Percentiles rank a stretch among this genome's conserved stretches.
Conservation (phyloP, 2,888 invertebrate genomes). For the Aromia moschata region DNA sequence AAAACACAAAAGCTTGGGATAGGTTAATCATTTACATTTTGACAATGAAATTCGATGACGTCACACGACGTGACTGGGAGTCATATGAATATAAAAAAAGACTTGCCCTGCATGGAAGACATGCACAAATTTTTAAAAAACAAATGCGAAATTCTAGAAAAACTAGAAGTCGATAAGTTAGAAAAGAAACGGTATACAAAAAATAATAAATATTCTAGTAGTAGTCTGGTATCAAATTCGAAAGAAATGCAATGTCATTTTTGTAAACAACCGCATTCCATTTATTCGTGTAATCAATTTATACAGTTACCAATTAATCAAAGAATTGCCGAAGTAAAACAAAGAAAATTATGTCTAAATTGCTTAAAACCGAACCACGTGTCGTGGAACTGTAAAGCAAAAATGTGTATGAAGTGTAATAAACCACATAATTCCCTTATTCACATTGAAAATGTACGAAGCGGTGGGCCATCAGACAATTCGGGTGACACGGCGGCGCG, state of each 20-base stretch:
- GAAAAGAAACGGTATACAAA: slow-evolving; percentile 15
- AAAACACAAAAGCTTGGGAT: slow-evolving; percentile 18
- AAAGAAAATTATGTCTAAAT: slow-evolving; percentile 27
- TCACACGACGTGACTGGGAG: slow-evolving; percentile 29
- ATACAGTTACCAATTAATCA: slow-evolving; percentile 15
- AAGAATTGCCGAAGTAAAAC: slow-evolving; percentile 20
- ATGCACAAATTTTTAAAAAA: slow-evolving; percentile 22
- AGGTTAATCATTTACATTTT: slow-evolving; percentile 29
- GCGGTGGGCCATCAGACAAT: too few relatives aligned
- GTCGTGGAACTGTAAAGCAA: slow-evolving; percentile 4
- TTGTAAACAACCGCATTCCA: slow-evolving; percentile 19
- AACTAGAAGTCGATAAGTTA: slow-evolving; percentile 8
- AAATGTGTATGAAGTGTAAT: slow-evolving; percentile 15
- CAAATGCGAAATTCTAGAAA: slow-evolving; percentile 26
- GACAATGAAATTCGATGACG: slow-evolving; percentile 30
- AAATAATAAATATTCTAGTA: slow-evolving; percentile 10
- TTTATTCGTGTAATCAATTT: slow-evolving; percentile 25
- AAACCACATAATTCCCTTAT: slow-evolving; percentile 18
- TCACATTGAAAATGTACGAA: slow-evolving; percentile 8
- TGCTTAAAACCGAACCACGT: slow-evolving; percentile 24
- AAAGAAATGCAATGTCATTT: slow-evolving; percentile 19
- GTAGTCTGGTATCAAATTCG: slow-evolving; percentile 3
- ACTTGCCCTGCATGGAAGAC: slow-evolving; percentile 26
- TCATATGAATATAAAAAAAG: slow-evolving; percentile 9
- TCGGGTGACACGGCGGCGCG: too few relatives aligned